A percentile compares a stretch with the other conserved stretches of the same genome.
phyloP scores from a whole-genome alignment of 2,113 vertebrate species.

The Bos javanicus region DNA sequence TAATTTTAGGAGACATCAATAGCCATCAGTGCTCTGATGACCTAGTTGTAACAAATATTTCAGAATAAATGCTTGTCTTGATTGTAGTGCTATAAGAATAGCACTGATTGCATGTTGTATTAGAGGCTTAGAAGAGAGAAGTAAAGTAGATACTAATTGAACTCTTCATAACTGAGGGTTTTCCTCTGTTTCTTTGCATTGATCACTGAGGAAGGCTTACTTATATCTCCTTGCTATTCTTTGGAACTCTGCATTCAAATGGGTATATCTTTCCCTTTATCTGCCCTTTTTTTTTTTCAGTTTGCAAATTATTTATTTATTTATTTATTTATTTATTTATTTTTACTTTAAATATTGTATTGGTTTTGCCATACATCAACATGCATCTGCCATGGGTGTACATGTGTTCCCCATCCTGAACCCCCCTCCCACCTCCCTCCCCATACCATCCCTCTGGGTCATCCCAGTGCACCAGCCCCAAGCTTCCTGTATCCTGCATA shows the following conservation, averaged over 20 bases:
- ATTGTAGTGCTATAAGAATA: neutral
- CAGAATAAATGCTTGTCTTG: neutral
- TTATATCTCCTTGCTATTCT: neutral
- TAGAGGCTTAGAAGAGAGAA: neutral
- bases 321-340: no score
- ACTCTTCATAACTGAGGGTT: neutral
- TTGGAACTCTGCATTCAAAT: neutral
- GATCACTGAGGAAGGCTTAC: neutral
- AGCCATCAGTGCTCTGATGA: neutral
- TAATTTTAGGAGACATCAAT: neutral
- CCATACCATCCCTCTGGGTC: no score
- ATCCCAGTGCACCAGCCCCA: no score
- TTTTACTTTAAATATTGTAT: no score
- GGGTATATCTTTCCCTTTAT: neutral
- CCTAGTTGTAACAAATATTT: neutral
- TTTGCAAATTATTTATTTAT: no score
- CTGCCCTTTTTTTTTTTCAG: no score
- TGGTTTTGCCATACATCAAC: no score
- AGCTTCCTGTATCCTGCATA: no score
- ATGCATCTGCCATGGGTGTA: no score
- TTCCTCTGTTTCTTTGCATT: neutral
- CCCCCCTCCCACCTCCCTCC: no score
- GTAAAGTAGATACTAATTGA: neutral
- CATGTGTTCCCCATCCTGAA: no score
- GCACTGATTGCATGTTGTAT: neutral